Conservation (phyloP, 2,888 invertebrate genomes). For the Apotomis turbidana region DNA sequence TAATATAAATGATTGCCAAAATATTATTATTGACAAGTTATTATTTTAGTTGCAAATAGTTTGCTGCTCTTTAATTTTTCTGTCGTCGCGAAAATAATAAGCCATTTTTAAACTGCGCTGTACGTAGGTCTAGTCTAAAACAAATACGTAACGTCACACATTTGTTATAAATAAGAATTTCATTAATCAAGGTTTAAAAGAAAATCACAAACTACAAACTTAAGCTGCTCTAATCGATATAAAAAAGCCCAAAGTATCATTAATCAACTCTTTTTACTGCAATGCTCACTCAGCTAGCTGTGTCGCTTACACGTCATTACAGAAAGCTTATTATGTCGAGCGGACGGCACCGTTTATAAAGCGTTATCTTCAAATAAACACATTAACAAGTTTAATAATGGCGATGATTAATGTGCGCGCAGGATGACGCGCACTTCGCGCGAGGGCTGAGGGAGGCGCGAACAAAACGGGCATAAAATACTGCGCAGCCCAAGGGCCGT, state of each 20-base stretch:
- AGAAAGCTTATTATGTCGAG: conserved; percentile 79
- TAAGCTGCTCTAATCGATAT: conserved; percentile 29
- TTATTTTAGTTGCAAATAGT: too few relatives aligned
- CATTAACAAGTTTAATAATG: conserved; percentile 83
- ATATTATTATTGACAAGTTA: too few relatives aligned
- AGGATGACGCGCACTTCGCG: conserved; percentile 81
- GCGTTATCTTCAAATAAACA: conserved; percentile 82
- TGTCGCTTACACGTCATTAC: conserved; percentile 79
- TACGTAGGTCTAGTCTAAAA: too few relatives aligned
- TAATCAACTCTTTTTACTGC: conserved; percentile 71
- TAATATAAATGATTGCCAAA: too few relatives aligned
- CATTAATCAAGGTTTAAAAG: conserved; percentile 25
- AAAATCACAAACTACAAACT: conserved; percentile 31
- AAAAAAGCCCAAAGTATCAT: conserved; percentile 53
- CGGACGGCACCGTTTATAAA: conserved; percentile 83
- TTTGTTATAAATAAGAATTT: not conserved
- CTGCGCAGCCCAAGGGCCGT: not conserved
- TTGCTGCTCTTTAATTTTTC: too few relatives aligned
- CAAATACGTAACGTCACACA: too few relatives aligned
- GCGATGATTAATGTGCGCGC: conserved; percentile 80
- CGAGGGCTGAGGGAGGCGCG: conserved; percentile 54
- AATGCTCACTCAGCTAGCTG: conserved; percentile 55
- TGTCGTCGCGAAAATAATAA: too few relatives aligned
- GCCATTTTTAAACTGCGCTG: too few relatives aligned
- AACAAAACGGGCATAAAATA: conserved; percentile 64